Evolutionary conservation across 2,888 invertebrate species (phyloP).

Genomic region (Melipona beecheii): DNA sequence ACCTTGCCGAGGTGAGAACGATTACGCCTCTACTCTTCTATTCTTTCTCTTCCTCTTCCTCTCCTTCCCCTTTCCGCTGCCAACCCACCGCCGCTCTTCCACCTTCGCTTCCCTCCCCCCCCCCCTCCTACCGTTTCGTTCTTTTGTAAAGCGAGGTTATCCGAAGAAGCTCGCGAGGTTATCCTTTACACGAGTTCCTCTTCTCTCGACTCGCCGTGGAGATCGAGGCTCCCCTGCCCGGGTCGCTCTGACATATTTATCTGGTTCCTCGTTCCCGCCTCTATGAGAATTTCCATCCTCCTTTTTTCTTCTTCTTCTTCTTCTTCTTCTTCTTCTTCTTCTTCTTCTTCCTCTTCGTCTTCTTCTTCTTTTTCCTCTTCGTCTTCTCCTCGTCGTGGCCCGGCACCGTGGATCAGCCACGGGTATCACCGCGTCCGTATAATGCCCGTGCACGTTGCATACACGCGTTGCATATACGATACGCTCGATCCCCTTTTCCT

Average conservation of each 20-base stretch:
- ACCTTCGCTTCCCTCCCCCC: background rate
- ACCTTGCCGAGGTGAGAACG: constrained; percentile 63
- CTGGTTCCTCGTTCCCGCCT: constrained; percentile 72
- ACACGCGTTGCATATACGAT: constrained; percentile 32
- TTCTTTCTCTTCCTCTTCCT: constrained; percentile 18
- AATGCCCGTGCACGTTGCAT: constrained; percentile 43
- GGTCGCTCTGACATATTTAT: constrained; percentile 76
- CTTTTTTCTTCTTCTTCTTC: constrained; percentile 3
- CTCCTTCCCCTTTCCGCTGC: background rate
- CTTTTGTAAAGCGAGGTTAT: constrained; percentile 68
- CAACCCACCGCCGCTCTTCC: no score
- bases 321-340: no score
- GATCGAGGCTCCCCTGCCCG: constrained; percentile 62
- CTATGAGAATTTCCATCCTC: constrained; percentile 68
- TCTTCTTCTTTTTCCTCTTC: background rate
- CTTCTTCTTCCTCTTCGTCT: background rate
- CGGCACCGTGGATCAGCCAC: constrained; percentile 60
- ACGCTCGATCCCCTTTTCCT: constrained; percentile 3
- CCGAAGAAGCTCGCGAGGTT: constrained; percentile 72
- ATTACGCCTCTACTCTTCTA: constrained; percentile 60
- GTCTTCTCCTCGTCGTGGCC: constrained; percentile 36
- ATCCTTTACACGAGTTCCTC: constrained; percentile 73
- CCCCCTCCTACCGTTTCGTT: constrained; percentile 35
- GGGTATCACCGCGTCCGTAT: constrained; percentile 57
- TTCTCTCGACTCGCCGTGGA: constrained; percentile 51